Evolutionary conservation across 1,140 invertebrate species (phyloP).

Genomic region (Drosophila sechellia): DNA sequence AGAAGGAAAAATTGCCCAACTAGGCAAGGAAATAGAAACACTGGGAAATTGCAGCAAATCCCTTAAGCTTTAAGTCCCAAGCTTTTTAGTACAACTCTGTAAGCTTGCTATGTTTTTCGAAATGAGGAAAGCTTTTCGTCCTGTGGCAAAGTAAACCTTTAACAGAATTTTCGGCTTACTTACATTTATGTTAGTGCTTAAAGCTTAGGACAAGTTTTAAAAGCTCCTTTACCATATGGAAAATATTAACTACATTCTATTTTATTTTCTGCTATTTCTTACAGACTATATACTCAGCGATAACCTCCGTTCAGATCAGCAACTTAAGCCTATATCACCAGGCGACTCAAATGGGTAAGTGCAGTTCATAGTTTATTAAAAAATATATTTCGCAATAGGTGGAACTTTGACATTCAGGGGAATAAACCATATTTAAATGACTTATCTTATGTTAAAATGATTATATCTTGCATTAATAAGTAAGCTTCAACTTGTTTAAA

Average conservation of each 20-base stretch:
- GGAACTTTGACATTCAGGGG: constrained; percentile 17
- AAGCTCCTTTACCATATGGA: constrained; percentile 15
- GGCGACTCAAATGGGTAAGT: constrained; percentile 81
- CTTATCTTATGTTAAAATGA: too few relatives aligned
- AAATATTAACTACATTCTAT: not conserved
- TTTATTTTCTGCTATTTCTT: constrained; percentile 18
- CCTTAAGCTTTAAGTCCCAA: constrained; percentile 22
- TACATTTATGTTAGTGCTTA: not conserved
- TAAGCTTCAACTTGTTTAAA: too few relatives aligned
- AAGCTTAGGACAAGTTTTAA: constrained; percentile 16
- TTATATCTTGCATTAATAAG: too few relatives aligned
- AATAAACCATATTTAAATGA: too few relatives aligned
- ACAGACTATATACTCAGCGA: constrained; percentile 79
- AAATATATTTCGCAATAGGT: not conserved
- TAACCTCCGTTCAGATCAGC: constrained; percentile 75
- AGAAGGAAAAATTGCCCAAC: not conserved
- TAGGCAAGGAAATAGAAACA: not conserved
- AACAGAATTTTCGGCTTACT: not conserved
- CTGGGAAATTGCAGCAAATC: constrained; percentile 14
- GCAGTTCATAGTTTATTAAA: not conserved
- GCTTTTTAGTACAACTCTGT: constrained; percentile 5
- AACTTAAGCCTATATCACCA: constrained; percentile 73
- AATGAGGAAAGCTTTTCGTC: constrained; percentile 19
- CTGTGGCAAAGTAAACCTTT: not conserved
- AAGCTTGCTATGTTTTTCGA: constrained; percentile 22